Conservation (phyloP, 2,888 invertebrate species). For the Antheraea assamensis region DNA sequence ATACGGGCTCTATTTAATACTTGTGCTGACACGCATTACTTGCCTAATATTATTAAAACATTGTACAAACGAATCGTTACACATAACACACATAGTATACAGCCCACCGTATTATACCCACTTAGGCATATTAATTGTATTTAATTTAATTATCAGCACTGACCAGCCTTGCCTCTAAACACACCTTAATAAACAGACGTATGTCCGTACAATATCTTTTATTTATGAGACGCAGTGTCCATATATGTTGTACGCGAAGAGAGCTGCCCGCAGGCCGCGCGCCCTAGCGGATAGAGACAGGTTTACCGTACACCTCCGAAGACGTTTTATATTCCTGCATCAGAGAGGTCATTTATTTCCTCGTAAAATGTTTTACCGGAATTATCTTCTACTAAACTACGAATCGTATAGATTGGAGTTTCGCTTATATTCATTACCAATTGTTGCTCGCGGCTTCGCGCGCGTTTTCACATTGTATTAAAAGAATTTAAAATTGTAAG, state of each 20-base stretch:
- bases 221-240: constrained; percentile 1
- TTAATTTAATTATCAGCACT: neutral
- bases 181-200: neutral
- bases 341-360: neutral
- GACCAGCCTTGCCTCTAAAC: neutral
- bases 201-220: neutral
- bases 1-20: no score
- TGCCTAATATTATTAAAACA: no score
- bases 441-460: no score
- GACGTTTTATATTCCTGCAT: neutral
- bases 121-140: no score
- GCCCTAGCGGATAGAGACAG: neutral
- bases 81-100: no score
- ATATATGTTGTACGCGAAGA: neutral
- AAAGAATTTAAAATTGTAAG: no score
- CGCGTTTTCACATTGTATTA: no score
- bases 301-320: neutral
- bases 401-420: neutral
- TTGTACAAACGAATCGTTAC: no score
- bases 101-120: no score
- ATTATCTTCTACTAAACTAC: neutral
- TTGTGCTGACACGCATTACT: no score
- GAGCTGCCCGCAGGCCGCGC: neutral
- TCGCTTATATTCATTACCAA: neutral
- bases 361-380: neutral